Conservation (phyloP, 2,888 invertebrate species). For the Melanophora roralis region DNA sequence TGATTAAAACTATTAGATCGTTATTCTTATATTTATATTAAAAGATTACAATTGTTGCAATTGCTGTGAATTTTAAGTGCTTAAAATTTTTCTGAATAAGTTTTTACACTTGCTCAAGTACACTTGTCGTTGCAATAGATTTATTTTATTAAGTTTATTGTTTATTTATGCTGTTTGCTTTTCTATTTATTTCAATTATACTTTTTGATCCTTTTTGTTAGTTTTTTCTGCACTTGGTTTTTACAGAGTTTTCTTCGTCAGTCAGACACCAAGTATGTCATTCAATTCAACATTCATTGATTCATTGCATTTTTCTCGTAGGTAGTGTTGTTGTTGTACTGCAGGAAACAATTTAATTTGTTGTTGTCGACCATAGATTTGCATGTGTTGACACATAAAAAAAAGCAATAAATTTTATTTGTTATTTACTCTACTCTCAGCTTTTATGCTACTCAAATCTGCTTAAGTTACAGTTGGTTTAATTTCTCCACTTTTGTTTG, state of each 20-base stretch:
- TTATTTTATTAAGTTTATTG: neutral
- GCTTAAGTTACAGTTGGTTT: neutral
- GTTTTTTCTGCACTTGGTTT: neutral
- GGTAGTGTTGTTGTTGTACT: neutral
- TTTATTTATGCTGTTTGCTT: neutral
- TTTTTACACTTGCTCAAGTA: neutral
- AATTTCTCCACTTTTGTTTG: neutral
- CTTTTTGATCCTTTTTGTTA: neutral
- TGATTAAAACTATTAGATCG: neutral
- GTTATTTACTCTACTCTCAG: conserved; percentile 25
- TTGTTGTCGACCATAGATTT: conserved; percentile 45
- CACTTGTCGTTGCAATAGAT: neutral
- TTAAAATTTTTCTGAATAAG: neutral
- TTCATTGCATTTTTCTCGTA: neutral
- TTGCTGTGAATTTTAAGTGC: neutral
- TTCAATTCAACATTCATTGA: neutral
- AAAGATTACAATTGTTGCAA: neutral
- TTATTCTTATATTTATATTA: neutral
- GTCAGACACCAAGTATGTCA: neutral
- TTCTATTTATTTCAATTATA: neutral
- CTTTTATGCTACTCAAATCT: neutral
- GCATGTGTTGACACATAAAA: conserved; percentile 54
- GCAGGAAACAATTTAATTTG: conserved; percentile 53
- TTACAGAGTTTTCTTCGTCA: neutral
- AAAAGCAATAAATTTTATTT: conserved; percentile 45